Evolutionary conservation across 2,113 vertebrate species (phyloP), one percentile per base, ranked within the genome.

Genomic region (Neolamprologus variostigma): DNA sequence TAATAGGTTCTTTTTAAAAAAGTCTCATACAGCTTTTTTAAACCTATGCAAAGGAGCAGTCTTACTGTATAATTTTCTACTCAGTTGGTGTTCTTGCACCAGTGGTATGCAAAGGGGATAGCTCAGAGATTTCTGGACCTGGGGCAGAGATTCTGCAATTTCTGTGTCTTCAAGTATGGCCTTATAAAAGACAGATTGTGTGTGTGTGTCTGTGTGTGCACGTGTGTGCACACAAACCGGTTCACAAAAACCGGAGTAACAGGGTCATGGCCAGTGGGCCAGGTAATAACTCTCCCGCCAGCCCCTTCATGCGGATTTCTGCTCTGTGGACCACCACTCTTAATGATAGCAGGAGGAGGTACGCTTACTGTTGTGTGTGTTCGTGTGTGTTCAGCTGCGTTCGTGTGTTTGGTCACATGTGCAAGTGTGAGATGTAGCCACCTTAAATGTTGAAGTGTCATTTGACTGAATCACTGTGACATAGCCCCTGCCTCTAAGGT

Each of bases 181-280:
- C 31, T 84, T 81, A 82, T 37, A 68, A 82, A 61, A 80, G 50
- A 82, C 47, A 82, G 42, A 79, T 28, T 61, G 59, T 85, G 66
- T 42, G 61, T 26, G 4, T 12, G 9, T 55, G 63, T 81, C 2
- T 14, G 11, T 59, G 54, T 84, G 61, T 84, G 63, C 51, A 45
- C 55, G 28, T 79, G 59, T 85, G 85, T 42, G 9, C 47, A 7
- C 59, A 80, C 33, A 12, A 61, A 31, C 57, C 8, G 9, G 81
- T 84, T 59, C 96, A 96, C 96, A 93, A 96, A 93, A 95, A 86
- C 11, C 35, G 96, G 93, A 95, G 97, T 97, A 98, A 97, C 97
- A 95, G 97, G 97, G 95, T 97, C 97, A 97, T 96, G 97, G 96
- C 95, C 97, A 98, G 92, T 98, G 97, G 95, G 94, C 97, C 97